Percentiles rank a stretch among this genome's conserved stretches.
Conservation (phyloP, 2,888 invertebrate species). For the Bellardia pandia region DNA sequence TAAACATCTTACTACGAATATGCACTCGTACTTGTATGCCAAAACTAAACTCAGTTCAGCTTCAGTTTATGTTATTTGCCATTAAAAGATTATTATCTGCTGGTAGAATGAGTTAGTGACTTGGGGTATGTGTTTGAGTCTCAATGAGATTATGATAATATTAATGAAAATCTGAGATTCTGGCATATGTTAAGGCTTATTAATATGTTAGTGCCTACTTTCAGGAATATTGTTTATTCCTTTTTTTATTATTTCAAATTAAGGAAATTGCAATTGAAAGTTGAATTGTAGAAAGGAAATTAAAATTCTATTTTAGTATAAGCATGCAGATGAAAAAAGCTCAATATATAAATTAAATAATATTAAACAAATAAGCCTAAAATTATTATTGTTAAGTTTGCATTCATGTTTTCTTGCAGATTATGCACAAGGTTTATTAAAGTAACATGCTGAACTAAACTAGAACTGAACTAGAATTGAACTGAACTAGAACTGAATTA, state of each 20-base stretch:
- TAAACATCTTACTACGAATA: background rate
- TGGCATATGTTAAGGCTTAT: conserved; percentile 18
- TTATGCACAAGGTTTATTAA: too few relatives aligned
- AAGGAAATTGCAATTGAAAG: background rate
- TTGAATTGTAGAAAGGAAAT: conserved; percentile 6
- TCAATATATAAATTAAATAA: background rate
- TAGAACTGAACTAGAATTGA: background rate
- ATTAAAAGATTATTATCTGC: conserved; percentile 46
- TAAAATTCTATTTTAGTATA: background rate
- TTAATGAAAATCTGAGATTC: conserved; percentile 17
- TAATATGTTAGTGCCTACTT: conserved; percentile 3
- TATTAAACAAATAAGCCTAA: background rate
- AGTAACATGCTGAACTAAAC: background rate
- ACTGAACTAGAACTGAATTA: background rate
- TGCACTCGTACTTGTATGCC: background rate
- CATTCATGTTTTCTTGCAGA: too few relatives aligned
- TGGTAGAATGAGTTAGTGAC: background rate
- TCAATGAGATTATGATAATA: background rate
- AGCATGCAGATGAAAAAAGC: background rate
- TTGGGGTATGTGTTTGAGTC: background rate
- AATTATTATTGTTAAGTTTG: too few relatives aligned
- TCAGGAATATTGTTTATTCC: background rate
- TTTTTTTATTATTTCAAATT: background rate
- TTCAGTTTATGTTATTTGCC: conserved; percentile 33
- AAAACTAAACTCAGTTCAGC: conserved; percentile 33